Evolutionary conservation across 2,113 vertebrate genomes (phyloP), one percentile per base, ranked within the genome.

Genomic region (Chaetodon trifascialis): DNA sequence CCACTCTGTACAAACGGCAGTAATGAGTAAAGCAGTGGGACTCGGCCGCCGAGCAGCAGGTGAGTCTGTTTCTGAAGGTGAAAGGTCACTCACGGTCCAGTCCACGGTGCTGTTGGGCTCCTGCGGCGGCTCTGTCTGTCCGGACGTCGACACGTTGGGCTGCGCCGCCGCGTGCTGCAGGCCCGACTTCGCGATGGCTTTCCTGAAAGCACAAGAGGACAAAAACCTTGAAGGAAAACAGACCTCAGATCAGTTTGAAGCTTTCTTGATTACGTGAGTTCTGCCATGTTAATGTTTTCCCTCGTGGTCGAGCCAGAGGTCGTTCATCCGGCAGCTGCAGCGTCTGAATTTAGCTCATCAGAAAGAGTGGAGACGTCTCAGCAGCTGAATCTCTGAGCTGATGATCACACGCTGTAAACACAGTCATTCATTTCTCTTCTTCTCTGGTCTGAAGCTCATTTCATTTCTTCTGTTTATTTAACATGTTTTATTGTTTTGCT

Each of bases 131-230:
- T 97, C 96, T 0, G 82, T 83, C 69, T 91, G 94, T 49, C 87
- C 73, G 11, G 96, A 83, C 0, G 91, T 66, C 0, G 91, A 51
- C 0, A 93, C 87, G 36, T 83, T 93, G 68, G 96, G 92, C 40
- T 94, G 95, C n/a, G 96, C 85, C 52, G 94, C 90, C 75, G 92
- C 92, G 58, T 97, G 96, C 86, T 95, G 97, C 21, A 96, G 91
- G 69, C 96, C 96, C 1, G 97, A 96, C 86, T 99, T 98, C 17
- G 97, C 94, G 14, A 98, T 96, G 69, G 97, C 97, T 97, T 99
- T 99, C 94, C 98, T 99, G 93, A 58, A 96, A 96, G 51, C 30
- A 83, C 7, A 89, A 83, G 90, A 93, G 17, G 25, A 19, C 4
- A 51, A 17, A 40, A 73, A 46, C 0, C 21, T 66, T 34, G 64